Evolutionary conservation across 2,797 vertebrate species (phyloP), one percentile per base, ranked within the genome.

Genomic region (Synaphobranchus kaupii): DNA sequence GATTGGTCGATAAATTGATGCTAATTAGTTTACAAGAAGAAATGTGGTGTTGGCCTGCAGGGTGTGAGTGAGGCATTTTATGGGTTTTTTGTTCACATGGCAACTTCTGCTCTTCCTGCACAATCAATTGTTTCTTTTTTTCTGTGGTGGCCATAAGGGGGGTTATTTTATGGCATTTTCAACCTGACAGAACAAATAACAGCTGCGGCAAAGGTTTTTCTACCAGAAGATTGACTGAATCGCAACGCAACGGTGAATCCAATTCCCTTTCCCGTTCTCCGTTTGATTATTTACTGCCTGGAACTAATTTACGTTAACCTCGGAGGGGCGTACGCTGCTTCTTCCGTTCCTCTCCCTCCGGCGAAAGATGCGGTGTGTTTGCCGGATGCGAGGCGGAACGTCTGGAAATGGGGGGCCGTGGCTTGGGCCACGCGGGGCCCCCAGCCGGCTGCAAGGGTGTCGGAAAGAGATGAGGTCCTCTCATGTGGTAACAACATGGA

Each of bases 261-360:
- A 81, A 81, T 81, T 81, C 47, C 47, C 78, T 81, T 81, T 12
- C 78, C 47, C 25, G 25, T 47, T 50, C 78, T 22, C 73, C 17
- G 78, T 81, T 50, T 50, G 78, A 81, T 81, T 81, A 81, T 81
- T 81, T 81, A 81, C 44, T 81, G 78, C 47, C 78, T 81, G 22
- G 78, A 81, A 81, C 78, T 81, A 81, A 81, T 81, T 81, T 81
- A 81, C 44, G 47, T 50, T 81, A 48, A 48, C 78, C 78, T 81
- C 78, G 9, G 25, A 34, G 78, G 22, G 47, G 50, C 25, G 25
- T 7, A 20, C 6, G 22, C 22, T 4, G 47, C 78, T 81, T 47
- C 15, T 50, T 17, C 50, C 25, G 4, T 81, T 50, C 22, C 47
- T 50, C 22, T 50, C 78, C 47, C 78, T 50, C 20, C 10, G 47